Evolutionary conservation across 2,888 invertebrate genomes (phyloP).

Genomic region (Gisinianus flammeolus): DNA sequence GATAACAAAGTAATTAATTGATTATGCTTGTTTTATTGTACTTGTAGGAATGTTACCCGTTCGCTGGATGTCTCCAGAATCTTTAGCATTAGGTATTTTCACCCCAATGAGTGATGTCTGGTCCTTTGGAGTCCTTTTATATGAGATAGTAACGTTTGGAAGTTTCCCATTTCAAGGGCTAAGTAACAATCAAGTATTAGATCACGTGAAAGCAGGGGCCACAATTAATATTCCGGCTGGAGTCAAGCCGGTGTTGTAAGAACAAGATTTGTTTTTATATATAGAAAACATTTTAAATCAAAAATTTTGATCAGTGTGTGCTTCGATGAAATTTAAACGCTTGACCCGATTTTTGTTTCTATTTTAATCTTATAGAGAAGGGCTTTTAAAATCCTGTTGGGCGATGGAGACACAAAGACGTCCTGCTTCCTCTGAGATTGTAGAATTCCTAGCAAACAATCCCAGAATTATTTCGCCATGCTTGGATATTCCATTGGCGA

Average conservation of each 20-base stretch:
- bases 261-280: constrained; percentile 59
- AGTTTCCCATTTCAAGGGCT: constrained; percentile 88
- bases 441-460: constrained; percentile 78
- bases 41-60: constrained; percentile 77
- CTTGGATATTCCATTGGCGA: constrained; percentile 75
- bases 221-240: constrained; percentile 77
- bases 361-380: constrained; percentile 72
- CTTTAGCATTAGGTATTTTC: constrained; percentile 79
- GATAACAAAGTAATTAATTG: no score
- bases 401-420: constrained; percentile 72
- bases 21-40: no score
- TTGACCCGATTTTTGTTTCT: no score
- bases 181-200: constrained; percentile 82
- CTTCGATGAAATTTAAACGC: no score
- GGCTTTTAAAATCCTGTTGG: constrained; percentile 82
- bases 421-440: constrained; percentile 78
- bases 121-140: constrained; percentile 79
- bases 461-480: constrained; percentile 79
- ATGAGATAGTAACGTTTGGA: constrained; percentile 68
- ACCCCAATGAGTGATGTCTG: constrained; percentile 87
- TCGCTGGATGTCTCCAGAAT: constrained; percentile 93
- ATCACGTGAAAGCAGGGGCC: constrained; percentile 77
- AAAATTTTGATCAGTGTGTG: no score
- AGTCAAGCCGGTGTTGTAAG: constrained; percentile 80
- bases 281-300: no score